phyloP scores from a whole-genome alignment of 2,113 vertebrate species.

The Meles meles region DNA sequence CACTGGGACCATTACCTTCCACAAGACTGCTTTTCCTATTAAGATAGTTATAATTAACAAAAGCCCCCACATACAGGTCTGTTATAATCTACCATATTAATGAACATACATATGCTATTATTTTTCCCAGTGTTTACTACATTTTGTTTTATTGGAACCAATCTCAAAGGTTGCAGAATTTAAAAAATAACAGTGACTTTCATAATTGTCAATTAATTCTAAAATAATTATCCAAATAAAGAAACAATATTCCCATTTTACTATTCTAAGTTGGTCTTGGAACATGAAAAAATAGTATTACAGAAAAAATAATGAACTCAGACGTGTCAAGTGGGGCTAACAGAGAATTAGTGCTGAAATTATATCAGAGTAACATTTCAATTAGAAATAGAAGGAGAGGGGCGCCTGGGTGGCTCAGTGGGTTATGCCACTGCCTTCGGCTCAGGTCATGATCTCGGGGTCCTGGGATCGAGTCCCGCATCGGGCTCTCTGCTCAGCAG shows the following conservation, averaged over 20 bases:
- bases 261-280: neutral
- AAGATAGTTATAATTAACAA: conserved; percentile 35
- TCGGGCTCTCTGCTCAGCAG: too few relatives aligned
- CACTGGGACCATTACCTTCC: neutral
- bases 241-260: neutral
- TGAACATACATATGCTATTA: neutral
- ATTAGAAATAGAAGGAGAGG: neutral
- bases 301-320: neutral
- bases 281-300: neutral
- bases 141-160: neutral
- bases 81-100: neutral
- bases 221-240: conserved; percentile 29
- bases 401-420: too few relatives aligned
- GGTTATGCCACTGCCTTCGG: too few relatives aligned
- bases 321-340: neutral
- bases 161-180: neutral
- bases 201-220: neutral
- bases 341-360: neutral
- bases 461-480: too few relatives aligned
- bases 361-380: neutral
- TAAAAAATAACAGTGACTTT: neutral
- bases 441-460: too few relatives aligned
- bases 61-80: neutral
- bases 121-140: neutral
- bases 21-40: neutral